Conservation (phyloP, 2,888 invertebrate species). For the Drosophila borborema region DNA sequence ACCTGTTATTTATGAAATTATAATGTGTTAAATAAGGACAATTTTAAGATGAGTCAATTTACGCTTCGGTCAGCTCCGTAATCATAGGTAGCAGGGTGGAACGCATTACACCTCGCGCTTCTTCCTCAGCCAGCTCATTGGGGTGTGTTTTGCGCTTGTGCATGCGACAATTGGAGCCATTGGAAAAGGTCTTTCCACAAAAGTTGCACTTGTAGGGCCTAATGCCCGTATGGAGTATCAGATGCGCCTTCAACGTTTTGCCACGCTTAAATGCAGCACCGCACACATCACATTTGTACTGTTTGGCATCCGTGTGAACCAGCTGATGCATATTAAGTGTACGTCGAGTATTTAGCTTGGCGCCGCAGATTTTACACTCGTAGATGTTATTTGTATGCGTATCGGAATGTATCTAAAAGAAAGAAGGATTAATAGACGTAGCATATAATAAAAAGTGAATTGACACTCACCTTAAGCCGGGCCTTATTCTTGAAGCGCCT, state of each 20-base stretch:
- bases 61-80: conserved; percentile 83
- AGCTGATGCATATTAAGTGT: conserved; percentile 85
- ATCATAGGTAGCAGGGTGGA: conserved; percentile 82
- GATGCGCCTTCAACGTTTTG: conserved; percentile 84
- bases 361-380: conserved; percentile 84
- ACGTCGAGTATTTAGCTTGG: conserved; percentile 85
- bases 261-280: conserved; percentile 84
- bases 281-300: conserved; percentile 83
- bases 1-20: conserved; percentile 24
- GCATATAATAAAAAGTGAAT: too few species aligned
- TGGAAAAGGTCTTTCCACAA: conserved; percentile 84
- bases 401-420: conserved; percentile 84
- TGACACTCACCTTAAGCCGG: conserved; percentile 74
- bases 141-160: conserved; percentile 85
- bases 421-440: background rate
- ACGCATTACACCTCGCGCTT: conserved; percentile 80
- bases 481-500: conserved; percentile 84
- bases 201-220: conserved; percentile 84
- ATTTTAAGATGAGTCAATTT: conserved; percentile 33
- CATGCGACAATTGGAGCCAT: conserved; percentile 85
- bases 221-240: conserved; percentile 84
- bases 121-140: conserved; percentile 83
- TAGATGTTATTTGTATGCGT: conserved; percentile 85
- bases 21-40: background rate
- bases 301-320: conserved; percentile 83